These are phyloP conservation scores for Melikaiella ostensackeni DNA, from an alignment of 2,888 invertebrate species.

Conservation along the genomic window DNA sequence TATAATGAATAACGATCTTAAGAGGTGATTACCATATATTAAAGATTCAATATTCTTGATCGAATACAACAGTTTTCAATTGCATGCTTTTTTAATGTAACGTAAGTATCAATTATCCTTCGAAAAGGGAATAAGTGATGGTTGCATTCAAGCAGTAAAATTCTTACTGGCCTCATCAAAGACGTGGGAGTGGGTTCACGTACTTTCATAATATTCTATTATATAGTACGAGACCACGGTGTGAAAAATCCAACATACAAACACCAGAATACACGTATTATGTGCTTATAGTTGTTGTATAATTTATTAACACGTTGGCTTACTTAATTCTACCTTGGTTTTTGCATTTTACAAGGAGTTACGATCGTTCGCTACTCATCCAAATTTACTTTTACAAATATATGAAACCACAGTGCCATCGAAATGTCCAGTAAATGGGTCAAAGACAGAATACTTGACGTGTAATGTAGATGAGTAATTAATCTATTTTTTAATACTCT, in stretches of 20 bases:
- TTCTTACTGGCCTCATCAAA: constrained; percentile 10
- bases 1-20: not conserved
- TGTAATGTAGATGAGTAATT: constrained; percentile 19
- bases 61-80: not conserved
- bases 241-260: constrained; percentile 9
- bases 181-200: constrained; percentile 32
- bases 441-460: constrained; percentile 15
- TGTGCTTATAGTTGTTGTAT: constrained; percentile 1
- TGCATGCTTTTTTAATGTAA: not conserved
- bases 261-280: not conserved
- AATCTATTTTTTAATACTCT: not conserved
- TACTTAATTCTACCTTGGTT: constrained; percentile 22
- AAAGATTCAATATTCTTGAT: constrained; percentile 1
- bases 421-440: constrained; percentile 23
- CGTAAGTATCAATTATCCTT: constrained; percentile 13
- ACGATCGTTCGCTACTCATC: constrained; percentile 9
- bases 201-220: constrained; percentile 21
- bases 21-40: not conserved
- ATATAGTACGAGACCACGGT: not conserved
- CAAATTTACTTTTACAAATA: not conserved
- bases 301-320: constrained; percentile 19
- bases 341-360: constrained; percentile 10
- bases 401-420: constrained; percentile 11
- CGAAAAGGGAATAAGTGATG: not conserved
- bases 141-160: constrained; percentile 20